Percentiles rank a stretch among this genome's conserved stretches.
phyloP scores from a whole-genome alignment of 2,113 vertebrate genomes.

The Mandrillus leucophaeus region DNA sequence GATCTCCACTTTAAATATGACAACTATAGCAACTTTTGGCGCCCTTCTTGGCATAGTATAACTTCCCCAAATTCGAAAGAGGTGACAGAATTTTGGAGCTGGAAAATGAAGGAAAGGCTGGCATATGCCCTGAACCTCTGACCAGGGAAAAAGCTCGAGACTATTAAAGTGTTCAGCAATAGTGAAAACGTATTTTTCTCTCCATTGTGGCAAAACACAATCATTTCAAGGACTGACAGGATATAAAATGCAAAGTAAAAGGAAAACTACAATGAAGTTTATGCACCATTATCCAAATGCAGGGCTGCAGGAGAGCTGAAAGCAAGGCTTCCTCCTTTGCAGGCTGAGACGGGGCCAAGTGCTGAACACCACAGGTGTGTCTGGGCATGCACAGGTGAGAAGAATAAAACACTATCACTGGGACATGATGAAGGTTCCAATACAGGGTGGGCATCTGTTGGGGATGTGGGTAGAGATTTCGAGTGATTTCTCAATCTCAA shows the following conservation, averaged over 20 bases:
- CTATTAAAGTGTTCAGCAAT: conserved; percentile 4
- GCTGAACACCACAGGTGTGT: not conserved
- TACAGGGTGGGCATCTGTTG: not conserved
- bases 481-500: not conserved
- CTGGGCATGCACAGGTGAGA: not conserved
- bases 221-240: conserved; percentile 4
- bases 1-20: not conserved
- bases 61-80: not conserved
- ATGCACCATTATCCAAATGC: conserved; percentile 27
- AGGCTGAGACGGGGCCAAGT: not conserved
- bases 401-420: not conserved
- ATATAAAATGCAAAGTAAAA: conserved; percentile 41
- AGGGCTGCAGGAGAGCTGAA: not conserved
- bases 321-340: not conserved
- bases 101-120: not conserved
- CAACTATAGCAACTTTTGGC: not conserved
- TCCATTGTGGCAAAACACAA: not conserved
- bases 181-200: not conserved
- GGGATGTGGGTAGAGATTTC: not conserved
- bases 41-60: not conserved
- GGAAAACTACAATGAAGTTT: not conserved
- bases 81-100: not conserved
- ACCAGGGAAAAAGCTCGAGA: not conserved
- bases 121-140: not conserved
- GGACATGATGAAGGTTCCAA: not conserved